phyloP scores from a whole-genome alignment of 2,888 invertebrate species.

The Melinaea marsaeus region DNA sequence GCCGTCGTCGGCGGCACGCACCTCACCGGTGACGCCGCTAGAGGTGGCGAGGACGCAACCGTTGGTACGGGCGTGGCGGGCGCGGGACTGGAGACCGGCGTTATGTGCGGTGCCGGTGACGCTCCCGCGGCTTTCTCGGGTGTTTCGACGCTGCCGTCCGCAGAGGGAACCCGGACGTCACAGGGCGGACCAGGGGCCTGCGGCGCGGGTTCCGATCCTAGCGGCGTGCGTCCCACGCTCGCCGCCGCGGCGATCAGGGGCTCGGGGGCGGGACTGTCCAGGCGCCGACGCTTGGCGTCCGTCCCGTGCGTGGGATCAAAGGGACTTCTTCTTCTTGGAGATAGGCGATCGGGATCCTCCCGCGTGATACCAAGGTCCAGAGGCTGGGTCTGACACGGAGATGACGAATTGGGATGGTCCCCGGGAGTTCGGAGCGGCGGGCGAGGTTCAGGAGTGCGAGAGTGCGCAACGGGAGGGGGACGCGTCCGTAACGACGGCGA shows the following conservation, averaged over 20 bases:
- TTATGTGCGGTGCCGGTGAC: conserved; percentile 60
- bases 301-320: conserved; percentile 65
- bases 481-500: conserved; percentile 56
- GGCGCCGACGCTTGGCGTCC: conserved; percentile 82
- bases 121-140: conserved; percentile 73
- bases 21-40: conserved; percentile 45
- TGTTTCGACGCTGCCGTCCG: conserved; percentile 78
- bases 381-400: conserved; percentile 85
- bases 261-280: conserved; percentile 75
- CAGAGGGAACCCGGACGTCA: conserved; percentile 78
- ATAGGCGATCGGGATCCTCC: conserved; percentile 77
- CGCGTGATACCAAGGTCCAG: conserved; percentile 85
- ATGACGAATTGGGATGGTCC: conserved; percentile 55
- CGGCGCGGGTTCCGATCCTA: conserved; percentile 71
- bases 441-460: conserved; percentile 73
- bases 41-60: conserved; percentile 52
- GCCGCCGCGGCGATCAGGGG: conserved; percentile 85
- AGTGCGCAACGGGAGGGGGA: conserved; percentile 79
- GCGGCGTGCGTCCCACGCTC: conserved; percentile 83
- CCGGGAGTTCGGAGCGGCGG: conserved; percentile 61
- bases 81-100: conserved; percentile 64
- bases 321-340: conserved; percentile 82
- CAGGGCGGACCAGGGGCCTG: conserved; percentile 68
- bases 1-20: conserved; percentile 59
- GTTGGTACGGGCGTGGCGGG: conserved; percentile 63